Evolutionary conservation across 2,797 vertebrate species (phyloP), one percentile per base, ranked within the genome.

Genomic region (Choloepus didactylus): DNA sequence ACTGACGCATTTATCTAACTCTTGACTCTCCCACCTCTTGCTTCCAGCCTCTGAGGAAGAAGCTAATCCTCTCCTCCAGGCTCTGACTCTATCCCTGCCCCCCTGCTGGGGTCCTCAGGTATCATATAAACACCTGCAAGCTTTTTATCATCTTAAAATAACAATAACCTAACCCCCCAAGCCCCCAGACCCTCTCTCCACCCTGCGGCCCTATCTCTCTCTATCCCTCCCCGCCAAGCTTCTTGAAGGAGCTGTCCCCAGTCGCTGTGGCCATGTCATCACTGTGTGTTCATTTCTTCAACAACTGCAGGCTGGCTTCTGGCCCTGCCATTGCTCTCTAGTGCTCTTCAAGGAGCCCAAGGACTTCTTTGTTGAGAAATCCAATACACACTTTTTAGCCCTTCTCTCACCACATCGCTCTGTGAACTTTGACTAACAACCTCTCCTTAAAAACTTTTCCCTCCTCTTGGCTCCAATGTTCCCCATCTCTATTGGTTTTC

Each of bases 191-290:
- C 16, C 1, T 46, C n/a, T 19, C 66, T 90, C 60, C 8, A 6
- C 23, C 76, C 49, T 31, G 0, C 0, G n/a, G 56, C 27, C 54
- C 29, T 4, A 0, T 64, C 72, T 67, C 67, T 88, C 29, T 23
- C 35, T 6, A 25, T n/a, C 18, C 87, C 83, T 79, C 75, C 79
- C 89, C 79, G 44, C 79, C 89, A 27, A 76, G 31, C 44, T 79
- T 93, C 75, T 54, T 56, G 66, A 95, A 96, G 93, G 89, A 91
- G 54, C 54, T 80, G 94, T 87, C 60, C 88, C 91, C n/a, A 62
- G 94, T 73, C 19, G 15, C 60, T 0, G 15, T 59, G 54, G 51
- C 27, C 27, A 0, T 64, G 86, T 84, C 93, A 59, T 70, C 93
- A 60, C 95, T 83, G 95, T 76, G 73, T 11, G 1, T 7, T 44